Conservation (phyloP, 2,113 vertebrate species). For the Xiphophorus maculatus region DNA sequence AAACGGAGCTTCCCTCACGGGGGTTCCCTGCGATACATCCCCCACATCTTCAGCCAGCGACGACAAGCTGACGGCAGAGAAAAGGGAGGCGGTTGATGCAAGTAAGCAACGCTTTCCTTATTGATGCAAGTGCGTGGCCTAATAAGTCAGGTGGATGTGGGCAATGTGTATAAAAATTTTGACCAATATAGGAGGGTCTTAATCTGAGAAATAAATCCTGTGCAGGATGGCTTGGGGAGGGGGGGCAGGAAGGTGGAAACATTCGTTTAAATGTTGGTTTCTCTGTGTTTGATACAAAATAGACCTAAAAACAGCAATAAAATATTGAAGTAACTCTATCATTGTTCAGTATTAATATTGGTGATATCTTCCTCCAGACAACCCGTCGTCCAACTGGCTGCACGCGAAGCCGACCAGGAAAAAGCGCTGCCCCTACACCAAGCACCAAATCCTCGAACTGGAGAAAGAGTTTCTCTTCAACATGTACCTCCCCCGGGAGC, state of each 20-base stretch:
- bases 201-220: not conserved
- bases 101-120: conserved; percentile 82
- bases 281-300: not conserved
- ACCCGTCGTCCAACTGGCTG: conserved; percentile 96
- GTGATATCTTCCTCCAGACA: conserved; percentile 80
- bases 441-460: conserved; percentile 96
- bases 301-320: not conserved
- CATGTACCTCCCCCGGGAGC: conserved; percentile 99
- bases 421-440: conserved; percentile 97
- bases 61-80: conserved; percentile 83
- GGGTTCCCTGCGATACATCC: conserved; percentile 86
- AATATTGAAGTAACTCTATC: too few relatives aligned
- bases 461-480: conserved; percentile 99
- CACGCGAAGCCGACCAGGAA: conserved; percentile 97
- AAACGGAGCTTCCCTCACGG: conserved; percentile 87
- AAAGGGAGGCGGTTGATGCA: conserved; percentile 86
- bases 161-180: not conserved
- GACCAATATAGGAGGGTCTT: not conserved
- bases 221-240: not conserved
- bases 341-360: not conserved
- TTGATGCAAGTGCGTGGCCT: not conserved
- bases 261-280: not conserved
- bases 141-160: not conserved
- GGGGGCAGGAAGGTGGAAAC: too few relatives aligned
- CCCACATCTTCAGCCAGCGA: conserved; percentile 84